phyloP scores from a whole-genome alignment of 2,797 vertebrate genomes.

The Phalanger gymnotis region DNA sequence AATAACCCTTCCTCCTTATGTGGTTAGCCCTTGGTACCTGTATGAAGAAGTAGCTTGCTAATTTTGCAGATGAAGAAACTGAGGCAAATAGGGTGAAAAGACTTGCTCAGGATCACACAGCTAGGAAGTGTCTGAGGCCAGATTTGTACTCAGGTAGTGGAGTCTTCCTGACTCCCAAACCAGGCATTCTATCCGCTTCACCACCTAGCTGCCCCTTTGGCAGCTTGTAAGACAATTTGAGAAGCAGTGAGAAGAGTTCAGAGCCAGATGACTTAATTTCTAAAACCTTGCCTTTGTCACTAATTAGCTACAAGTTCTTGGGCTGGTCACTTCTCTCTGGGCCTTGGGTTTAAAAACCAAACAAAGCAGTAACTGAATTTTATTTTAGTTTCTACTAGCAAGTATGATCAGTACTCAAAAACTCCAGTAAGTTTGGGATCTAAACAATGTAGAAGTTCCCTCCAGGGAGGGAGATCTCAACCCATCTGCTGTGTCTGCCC shows the following conservation, averaged over 20 bases:
- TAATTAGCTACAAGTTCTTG: background rate
- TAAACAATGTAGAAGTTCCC: background rate
- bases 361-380: background rate
- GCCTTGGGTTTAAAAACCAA: background rate
- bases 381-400: background rate
- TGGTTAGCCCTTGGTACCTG: background rate
- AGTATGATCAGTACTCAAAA: background rate
- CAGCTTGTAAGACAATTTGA: background rate
- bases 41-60: background rate
- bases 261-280: background rate
- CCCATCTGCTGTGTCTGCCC: background rate
- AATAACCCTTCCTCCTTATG: background rate
- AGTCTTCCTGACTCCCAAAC: background rate
- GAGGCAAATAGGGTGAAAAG: background rate
- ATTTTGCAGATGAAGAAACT: background rate
- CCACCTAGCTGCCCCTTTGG: background rate
- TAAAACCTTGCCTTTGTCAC: background rate
- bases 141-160: background rate
- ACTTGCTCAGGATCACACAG: background rate
- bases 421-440: background rate
- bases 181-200: background rate
- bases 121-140: background rate
- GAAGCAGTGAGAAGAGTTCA: background rate
- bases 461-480: background rate
- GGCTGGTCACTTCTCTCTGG: background rate